A percentile compares a stretch with the other conserved stretches of the same genome.
phyloP scores from a whole-genome alignment of 2,797 vertebrate species.

The Aphelocoma californica region DNA sequence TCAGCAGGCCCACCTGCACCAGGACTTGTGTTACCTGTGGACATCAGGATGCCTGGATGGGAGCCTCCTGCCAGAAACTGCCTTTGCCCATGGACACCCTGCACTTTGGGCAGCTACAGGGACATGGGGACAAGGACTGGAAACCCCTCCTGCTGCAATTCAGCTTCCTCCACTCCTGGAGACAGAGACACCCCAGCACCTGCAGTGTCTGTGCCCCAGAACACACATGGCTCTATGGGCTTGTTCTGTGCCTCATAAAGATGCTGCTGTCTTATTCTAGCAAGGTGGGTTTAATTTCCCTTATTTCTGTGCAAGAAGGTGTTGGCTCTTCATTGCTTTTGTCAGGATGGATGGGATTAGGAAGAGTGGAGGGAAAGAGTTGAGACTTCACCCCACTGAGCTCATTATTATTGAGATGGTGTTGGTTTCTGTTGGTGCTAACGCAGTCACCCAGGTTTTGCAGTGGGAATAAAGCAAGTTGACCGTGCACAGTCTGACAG shows the following conservation, averaged over 20 bases:
- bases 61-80: neutral
- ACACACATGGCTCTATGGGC: neutral
- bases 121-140: neutral
- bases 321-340: fast-evolving
- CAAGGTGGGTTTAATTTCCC: neutral
- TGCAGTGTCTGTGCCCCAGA: too few species aligned
- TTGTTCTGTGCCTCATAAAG: neutral
- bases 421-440: neutral
- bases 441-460: neutral
- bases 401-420: neutral
- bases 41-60: neutral
- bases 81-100: neutral
- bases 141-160: neutral
- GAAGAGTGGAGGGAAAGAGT: neutral
- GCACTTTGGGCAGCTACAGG: neutral
- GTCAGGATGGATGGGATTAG: neutral
- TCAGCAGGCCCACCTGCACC: neutral
- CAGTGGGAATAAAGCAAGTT: neutral
- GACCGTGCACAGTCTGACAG: neutral
- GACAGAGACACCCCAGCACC: neutral
- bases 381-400: neutral
- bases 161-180: neutral
- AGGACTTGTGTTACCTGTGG: neutral
- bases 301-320: neutral
- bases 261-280: neutral